Evolutionary conservation across 2,113 vertebrate species (phyloP), one percentile per base, ranked within the genome.

Genomic region (Thoracochromis brauschi): DNA sequence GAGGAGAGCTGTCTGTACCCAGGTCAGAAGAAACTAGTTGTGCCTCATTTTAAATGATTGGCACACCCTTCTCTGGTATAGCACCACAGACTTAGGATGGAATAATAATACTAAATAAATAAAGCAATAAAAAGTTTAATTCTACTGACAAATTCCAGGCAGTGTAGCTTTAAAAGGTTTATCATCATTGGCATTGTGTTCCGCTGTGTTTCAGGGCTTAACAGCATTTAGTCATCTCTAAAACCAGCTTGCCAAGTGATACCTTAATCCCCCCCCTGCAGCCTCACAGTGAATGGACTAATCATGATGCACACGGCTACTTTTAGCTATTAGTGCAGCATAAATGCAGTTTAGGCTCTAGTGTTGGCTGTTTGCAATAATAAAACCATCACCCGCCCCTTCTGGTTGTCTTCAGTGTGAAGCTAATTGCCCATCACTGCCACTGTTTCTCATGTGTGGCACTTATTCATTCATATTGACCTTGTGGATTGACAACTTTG

Each of bases 201-300:
- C 58, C 1, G 49, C 51, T 60, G 88, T 87, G 87, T 93, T 92
- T 91, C 51, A 60, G 86, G 78, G 88, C 90, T 93, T 92, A 89
- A 82, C 88, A 71, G 83, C 85, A 58, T 94, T 94, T 93, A 92
- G 87, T 88, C 93, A 82, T 90, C 86, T 90, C 85, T 88, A 55
- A 92, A 92, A 90, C 78, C 68, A 83, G 90, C 88, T 78, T 87
- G 88, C 90, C 82, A 89, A 91, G 87, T 93, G 92, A 94, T 94
- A 91, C 86, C 91, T 92, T 93, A 93, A 95, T 92, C 40, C 90
- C 75, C 92, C 29, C 84, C 83, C 80, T 3, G 79, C 84, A 83
- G 86, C 85, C 78, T 38, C 85, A 5, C 47, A 17, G 31, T 65
- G 88, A 87, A 87, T 79, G 38, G 29, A 87, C 80, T 89, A 80